Base-by-base conservation (phyloP, 2,888 invertebrate genomes). In the Smittia sp. region DNA sequence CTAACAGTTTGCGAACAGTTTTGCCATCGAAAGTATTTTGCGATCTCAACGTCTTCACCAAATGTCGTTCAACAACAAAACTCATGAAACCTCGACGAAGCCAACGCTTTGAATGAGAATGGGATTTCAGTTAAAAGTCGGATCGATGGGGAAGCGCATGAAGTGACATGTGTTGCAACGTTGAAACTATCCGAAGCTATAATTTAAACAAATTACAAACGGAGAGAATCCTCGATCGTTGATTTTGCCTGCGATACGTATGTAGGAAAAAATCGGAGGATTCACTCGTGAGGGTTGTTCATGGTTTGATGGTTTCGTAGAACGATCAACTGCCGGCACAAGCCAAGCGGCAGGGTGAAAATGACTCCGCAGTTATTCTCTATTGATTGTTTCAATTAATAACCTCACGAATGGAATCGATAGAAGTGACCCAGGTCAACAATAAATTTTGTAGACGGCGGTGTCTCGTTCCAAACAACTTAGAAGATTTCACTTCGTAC, bases 171-270 rank as follows among this genome's bases (percentile, higher is more conserved):
- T 69, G 69, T 54, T 69, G 69, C 15, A 39, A 32, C 32, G 15
- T 11, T 7, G 7, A 46, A 68, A 39, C 18, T 58, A 7, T 58
- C 22, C 25, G 27, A 54, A 54, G n/a, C 41, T 69, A 69, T 69
- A 69, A 69, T 69, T 69, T 69, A 69, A 27, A 69, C 69, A 69
- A 69, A 69, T 69, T 69, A 69, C 69, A 7, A 69, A 32, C 54
- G 69, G 27, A 22, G n/a, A n/a, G 52, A 18, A 32, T 32, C 32
- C 32, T 32, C 46, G n/a, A 66, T 20, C 46, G 52, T 69, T 25
- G 52, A 54, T 69, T 69, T 46, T n/a, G 20, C 13, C n/a, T 69
- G 15, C 24, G n/a, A 69, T 24, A 39, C 22, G 25, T n/a, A n/a
- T n/a, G n/a, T n/a, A n/a, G n/a, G 11, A 39, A 38, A 24, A 41